Conservation (phyloP, 37 sponge, comb jelly and placozoan genomes). For the Chondrosia reniformis region DNA sequence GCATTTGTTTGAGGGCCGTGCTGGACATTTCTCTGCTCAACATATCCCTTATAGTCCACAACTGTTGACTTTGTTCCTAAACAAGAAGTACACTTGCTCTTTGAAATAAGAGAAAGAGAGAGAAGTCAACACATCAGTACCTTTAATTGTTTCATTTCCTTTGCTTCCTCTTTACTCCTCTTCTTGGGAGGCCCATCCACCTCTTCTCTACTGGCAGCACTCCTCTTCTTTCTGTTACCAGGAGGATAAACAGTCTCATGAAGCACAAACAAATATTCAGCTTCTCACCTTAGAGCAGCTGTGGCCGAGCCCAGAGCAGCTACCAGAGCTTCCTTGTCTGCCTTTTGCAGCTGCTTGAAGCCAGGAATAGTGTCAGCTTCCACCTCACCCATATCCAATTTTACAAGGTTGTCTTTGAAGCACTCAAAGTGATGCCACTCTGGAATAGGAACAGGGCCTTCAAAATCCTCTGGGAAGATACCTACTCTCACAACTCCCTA, state of each 20-base stretch:
- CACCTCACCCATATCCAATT: conserved; percentile 32
- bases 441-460: too few relatives aligned
- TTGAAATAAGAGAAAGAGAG: neutral
- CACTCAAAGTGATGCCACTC: conserved; percentile 82
- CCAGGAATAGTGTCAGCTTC: conserved; percentile 58
- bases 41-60: conserved; percentile 74
- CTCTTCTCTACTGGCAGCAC: neutral
- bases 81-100: neutral
- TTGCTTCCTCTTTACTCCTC: conserved; percentile 59
- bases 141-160: conserved; percentile 63
- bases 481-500: conserved; percentile 64
- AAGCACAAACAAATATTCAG: neutral
- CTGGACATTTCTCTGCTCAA: conserved; percentile 41
- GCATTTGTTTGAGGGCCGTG: conserved; percentile 43
- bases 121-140: conserved; percentile 20
- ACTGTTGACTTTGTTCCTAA: conserved; percentile 73
- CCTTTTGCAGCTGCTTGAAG: conserved; percentile 65
- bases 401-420: conserved; percentile 47
- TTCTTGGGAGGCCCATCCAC: conserved; percentile 44
- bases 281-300: neutral
- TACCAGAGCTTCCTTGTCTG: conserved; percentile 51
- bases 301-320: conserved; percentile 25
- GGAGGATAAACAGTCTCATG: neutral
- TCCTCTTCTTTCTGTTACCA: conserved; percentile 36
- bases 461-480: neutral